Percentiles rank a stretch among this genome's conserved stretches.
phyloP scores from a whole-genome alignment of 2,113 vertebrate species.

The Microcebus murinus region DNA sequence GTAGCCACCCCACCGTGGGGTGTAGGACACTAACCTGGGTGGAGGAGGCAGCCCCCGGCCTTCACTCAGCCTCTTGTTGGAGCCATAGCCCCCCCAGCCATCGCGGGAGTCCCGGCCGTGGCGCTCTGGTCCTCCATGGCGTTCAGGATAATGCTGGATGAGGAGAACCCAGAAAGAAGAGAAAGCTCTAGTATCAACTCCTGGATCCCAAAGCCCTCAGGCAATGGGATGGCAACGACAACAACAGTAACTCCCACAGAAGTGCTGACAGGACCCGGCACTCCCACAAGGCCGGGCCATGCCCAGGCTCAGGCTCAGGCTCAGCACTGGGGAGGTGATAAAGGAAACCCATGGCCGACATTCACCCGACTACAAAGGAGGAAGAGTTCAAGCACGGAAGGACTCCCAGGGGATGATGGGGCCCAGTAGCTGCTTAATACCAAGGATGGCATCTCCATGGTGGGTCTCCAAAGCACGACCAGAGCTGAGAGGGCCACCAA shows the following conservation, averaged over 20 bases:
- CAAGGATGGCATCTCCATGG: not conserved
- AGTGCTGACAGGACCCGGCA: not conserved
- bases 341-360: not conserved
- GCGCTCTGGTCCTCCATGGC: slow-evolving; percentile 83
- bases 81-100: slow-evolving; percentile 88
- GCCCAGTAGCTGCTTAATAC: accelerated
- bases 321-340: not conserved
- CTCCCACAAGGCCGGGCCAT: not conserved
- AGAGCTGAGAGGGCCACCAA: not conserved
- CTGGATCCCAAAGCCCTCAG: not conserved
- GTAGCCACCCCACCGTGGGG: too few relatives aligned
- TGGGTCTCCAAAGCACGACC: too few relatives aligned
- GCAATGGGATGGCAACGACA: not conserved
- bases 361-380: not conserved
- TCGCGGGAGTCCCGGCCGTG: slow-evolving; percentile 90
- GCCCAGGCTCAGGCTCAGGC: accelerated
- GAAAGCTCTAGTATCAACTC: accelerated
- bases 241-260: not conserved
- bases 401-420: not conserved
- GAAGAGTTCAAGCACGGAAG: not conserved
- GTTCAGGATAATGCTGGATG: slow-evolving; percentile 86
- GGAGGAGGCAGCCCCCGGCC: slow-evolving; percentile 80
- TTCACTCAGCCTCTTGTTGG: slow-evolving; percentile 90
- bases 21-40: slow-evolving; percentile 79
- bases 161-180: not conserved